Base-by-base conservation (phyloP, 2,888 invertebrate genomes). In the Pomacea canaliculata region DNA sequence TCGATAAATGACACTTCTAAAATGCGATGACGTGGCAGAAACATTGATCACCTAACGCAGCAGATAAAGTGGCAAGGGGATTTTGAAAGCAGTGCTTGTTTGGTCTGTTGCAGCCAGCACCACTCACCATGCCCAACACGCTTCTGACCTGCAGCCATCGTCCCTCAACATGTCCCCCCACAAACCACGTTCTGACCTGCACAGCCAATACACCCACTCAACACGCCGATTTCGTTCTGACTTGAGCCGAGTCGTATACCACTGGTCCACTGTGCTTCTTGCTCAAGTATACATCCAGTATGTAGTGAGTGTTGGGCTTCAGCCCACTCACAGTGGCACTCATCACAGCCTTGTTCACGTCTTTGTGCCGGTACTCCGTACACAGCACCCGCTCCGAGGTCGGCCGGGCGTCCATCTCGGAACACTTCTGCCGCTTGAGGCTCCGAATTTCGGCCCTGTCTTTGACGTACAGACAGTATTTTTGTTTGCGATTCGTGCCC, bases 401-500 rank as follows among this genome's bases (percentile, higher is more conserved):
- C 70, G 81, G 79, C 23, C 83, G 81, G 19, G 79, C 78, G 9
- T 78, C 80, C 16, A 79, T 81, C 18, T 82, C 82, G 27, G 80
- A 76, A 71, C 84, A 84, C 67, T 82, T 79, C 76, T 85, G 81
- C 73, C 80, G 76, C 66, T 71, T 75, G 62, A 72, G 70, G 62
- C 73, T 76, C 19, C 79, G 71, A n/a, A 76, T 76, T 65, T 76
- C 60, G 46, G 72, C 71, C 19, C 86, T 76, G 75, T 86, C 85
- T 37, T 85, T 86, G 76, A 85, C 82, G 77, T 89, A 90, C 48
- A 91, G 81, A 81, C 91, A 91, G 78, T 90, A 91, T 59, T 83
- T 85, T 68, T 88, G 89, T 73, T 85, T 86, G 62, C 85, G 85
- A 27, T 84, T 84, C 5, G 88, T 86, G 16, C 86, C 87, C 79